These are phyloP conservation scores for Trichogramma pretiosum DNA, from an alignment of 1,140 invertebrate genomes.

Conservation along the genomic window DNA sequence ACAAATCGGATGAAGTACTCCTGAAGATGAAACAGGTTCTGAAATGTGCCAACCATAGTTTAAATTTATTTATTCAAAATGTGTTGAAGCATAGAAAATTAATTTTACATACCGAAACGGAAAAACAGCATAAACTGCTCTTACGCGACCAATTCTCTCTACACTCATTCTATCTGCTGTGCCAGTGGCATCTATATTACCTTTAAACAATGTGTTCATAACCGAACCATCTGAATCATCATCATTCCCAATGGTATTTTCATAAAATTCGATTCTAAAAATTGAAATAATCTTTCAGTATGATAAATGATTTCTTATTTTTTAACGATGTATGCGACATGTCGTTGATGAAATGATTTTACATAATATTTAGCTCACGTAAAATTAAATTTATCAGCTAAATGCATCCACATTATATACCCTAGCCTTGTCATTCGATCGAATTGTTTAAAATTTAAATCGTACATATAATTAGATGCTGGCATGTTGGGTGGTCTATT, in stretches of 20 bases:
- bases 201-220: slow-evolving; percentile 3
- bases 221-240: background rate
- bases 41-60: too few relatives aligned
- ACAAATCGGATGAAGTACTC: slow-evolving; percentile 1
- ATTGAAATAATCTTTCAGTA: too few relatives aligned
- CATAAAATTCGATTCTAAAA: slow-evolving; percentile 3
- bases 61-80: too few relatives aligned
- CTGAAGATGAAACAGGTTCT: slow-evolving; percentile 12
- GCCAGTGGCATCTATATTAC: slow-evolving; percentile 9
- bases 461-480: background rate
- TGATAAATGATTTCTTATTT: too few relatives aligned
- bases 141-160: slow-evolving; percentile 1
- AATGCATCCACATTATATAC: slow-evolving; percentile 1
- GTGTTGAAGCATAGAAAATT: too few relatives aligned
- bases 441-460: background rate
- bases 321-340: too few relatives aligned
- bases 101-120: slow-evolving; percentile 7
- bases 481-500: background rate
- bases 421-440: background rate
- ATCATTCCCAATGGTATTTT: background rate
- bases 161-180: slow-evolving; percentile 1
- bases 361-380: background rate
- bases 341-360: background rate
- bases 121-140: slow-evolving; percentile 6
- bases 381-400: slow-evolving; percentile 10